phyloP scores from a whole-genome alignment of 2,888 invertebrate genomes.

The Drosophila mulleri region DNA sequence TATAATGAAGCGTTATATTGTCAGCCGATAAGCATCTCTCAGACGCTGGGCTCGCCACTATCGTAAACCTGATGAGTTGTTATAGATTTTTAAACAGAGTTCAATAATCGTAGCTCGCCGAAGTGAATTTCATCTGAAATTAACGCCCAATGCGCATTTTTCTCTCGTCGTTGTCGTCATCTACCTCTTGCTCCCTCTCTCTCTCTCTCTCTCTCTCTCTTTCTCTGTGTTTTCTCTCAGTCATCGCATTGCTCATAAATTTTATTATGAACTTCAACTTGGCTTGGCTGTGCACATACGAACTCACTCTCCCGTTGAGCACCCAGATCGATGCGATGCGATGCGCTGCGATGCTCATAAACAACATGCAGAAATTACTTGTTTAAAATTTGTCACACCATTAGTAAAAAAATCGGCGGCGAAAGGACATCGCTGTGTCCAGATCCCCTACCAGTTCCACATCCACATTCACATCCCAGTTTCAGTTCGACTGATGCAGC shows the following conservation, averaged over 20 bases:
- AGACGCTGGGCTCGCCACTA: constrained; percentile 45
- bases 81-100: constrained; percentile 77
- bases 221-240: constrained; percentile 22
- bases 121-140: constrained; percentile 55
- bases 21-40: constrained; percentile 71
- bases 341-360: constrained; percentile 75
- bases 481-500: not conserved
- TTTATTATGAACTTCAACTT: constrained; percentile 75
- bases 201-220: constrained; percentile 10
- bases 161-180: not conserved
- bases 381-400: constrained; percentile 83
- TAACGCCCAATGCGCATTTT: constrained; percentile 47
- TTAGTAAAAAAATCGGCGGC: constrained; percentile 81
- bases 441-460: constrained; percentile 37
- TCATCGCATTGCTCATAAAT: constrained; percentile 77
- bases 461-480: constrained; percentile 22
- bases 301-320: constrained; percentile 62
- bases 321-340: constrained; percentile 65
- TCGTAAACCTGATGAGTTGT: constrained; percentile 78
- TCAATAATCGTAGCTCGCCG: constrained; percentile 62
- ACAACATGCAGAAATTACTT: constrained; percentile 82
- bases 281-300: constrained; percentile 25
- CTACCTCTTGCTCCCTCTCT: not conserved
- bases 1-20: constrained; percentile 77
- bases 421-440: constrained; percentile 74